A percentile compares a stretch with the other conserved stretches of the same genome.
Evolutionary conservation across 2,888 invertebrate genomes (phyloP).

Genomic region (Galerucella pusilla): DNA sequence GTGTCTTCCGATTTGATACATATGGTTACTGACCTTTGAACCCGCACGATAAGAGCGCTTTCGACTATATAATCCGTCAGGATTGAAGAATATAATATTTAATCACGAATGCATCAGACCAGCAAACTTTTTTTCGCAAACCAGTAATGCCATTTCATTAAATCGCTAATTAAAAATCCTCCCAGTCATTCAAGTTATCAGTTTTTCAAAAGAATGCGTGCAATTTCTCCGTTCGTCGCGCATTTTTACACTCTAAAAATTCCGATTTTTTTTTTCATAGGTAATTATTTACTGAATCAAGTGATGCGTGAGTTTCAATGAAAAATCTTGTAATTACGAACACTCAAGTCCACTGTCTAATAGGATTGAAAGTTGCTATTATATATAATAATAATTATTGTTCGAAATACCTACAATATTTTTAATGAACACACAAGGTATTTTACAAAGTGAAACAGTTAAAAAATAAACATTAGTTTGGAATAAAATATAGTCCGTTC

Average conservation of each 20-base stretch:
- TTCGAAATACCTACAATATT: not conserved
- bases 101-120: no score
- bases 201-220: not conserved
- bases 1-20: no score
- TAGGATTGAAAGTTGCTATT: not conserved
- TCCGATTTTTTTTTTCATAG: not conserved
- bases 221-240: conserved; percentile 1
- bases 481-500: no score
- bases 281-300: conserved; percentile 1
- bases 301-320: conserved; percentile 11
- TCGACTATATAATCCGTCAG: no score
- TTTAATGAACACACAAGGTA: not conserved
- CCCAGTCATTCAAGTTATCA: not conserved
- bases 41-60: no score
- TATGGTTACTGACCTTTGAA: no score
- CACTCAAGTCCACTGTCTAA: not conserved
- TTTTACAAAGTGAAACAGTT: not conserved
- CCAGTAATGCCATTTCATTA: not conserved
- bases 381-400: not conserved
- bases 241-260: conserved; percentile 14
- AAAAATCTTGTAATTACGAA: not conserved
- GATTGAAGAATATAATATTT: no score
- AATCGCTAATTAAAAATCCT: not conserved
- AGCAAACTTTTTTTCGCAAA: no score
- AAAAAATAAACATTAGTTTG: no score